These are phyloP conservation scores for Taphrorychus bicolor DNA, from an alignment of 2,888 invertebrate genomes.

Conservation along the genomic window DNA sequence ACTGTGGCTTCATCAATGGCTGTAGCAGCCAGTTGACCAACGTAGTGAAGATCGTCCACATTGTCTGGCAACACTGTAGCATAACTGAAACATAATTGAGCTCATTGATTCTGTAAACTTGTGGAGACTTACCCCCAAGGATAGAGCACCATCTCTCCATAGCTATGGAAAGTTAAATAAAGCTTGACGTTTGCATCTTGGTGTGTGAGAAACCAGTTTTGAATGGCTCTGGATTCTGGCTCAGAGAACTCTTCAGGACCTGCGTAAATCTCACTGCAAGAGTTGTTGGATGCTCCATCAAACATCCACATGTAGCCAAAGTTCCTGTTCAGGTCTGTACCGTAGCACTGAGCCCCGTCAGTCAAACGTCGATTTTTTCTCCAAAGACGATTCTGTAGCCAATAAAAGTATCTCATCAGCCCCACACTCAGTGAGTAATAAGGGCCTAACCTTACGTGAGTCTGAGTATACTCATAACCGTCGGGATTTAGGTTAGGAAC, in stretches of 20 bases:
- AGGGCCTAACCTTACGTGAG: slow-evolving; percentile 13
- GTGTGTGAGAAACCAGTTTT: slow-evolving; percentile 62
- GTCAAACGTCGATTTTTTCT: slow-evolving; percentile 47
- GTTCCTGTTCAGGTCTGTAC: slow-evolving; percentile 51
- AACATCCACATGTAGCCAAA: slow-evolving; percentile 74
- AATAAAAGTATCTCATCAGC: background rate
- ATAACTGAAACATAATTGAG: slow-evolving; percentile 53
- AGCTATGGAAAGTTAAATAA: slow-evolving; percentile 80
- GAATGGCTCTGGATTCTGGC: slow-evolving; percentile 65
- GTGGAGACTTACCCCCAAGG: slow-evolving; percentile 65
- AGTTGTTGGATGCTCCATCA: slow-evolving; percentile 51
- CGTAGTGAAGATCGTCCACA: slow-evolving; percentile 58
- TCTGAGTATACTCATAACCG: slow-evolving; percentile 63
- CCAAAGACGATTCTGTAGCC: slow-evolving; percentile 46
- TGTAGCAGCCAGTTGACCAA: slow-evolving; percentile 59
- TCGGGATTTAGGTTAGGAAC: slow-evolving; percentile 75
- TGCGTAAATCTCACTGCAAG: slow-evolving; percentile 60
- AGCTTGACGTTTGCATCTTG: slow-evolving; percentile 62
- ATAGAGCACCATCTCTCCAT: slow-evolving; percentile 72
- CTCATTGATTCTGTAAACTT: background rate
- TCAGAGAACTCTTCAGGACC: slow-evolving; percentile 62
- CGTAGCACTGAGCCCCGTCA: slow-evolving; percentile 41
- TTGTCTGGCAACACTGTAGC: slow-evolving; percentile 63
- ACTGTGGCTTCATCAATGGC: slow-evolving; percentile 55
- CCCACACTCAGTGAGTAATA: background rate